phyloP scores from a whole-genome alignment of 92 coral and sea anemone genomes.

The Epizoanthus scotinus region DNA sequence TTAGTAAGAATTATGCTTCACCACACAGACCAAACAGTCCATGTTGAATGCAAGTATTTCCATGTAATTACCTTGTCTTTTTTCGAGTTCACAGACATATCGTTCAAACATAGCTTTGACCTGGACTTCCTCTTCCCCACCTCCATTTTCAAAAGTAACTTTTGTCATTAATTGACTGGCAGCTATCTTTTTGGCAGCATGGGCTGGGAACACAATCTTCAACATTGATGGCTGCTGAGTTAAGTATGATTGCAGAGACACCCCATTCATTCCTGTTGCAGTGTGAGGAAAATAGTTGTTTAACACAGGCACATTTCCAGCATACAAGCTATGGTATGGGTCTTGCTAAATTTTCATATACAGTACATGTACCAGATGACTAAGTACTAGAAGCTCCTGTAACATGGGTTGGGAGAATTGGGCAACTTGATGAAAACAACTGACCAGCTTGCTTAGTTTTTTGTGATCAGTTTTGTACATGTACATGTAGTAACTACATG shows the following conservation, averaged over 20 bases:
- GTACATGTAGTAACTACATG: slow-evolving; percentile 1
- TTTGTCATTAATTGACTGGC: slow-evolving; percentile 32
- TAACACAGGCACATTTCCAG: neutral
- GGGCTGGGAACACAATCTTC: slow-evolving; percentile 26
- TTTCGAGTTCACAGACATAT: slow-evolving; percentile 36
- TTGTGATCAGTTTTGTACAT: no score
- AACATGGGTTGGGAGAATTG: no score
- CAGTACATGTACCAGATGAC: no score
- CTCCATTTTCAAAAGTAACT: slow-evolving; percentile 35
- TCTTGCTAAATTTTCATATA: no score
- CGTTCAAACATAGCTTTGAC: slow-evolving; percentile 42
- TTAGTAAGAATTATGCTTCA: no score
- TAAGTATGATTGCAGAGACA: slow-evolving; percentile 41
- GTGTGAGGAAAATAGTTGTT: slow-evolving; percentile 4
- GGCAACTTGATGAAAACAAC: no score
- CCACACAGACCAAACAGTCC: no score
- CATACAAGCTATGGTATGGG: no score
- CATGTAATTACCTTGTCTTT: slow-evolving; percentile 33
- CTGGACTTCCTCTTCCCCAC: slow-evolving; percentile 16
- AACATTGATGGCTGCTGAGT: slow-evolving; percentile 31
- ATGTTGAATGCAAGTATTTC: neutral
- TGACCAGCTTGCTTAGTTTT: no score
- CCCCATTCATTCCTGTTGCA: slow-evolving; percentile 50
- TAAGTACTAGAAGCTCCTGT: no score
- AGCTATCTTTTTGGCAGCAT: slow-evolving; percentile 40